phyloP scores from a whole-genome alignment of 2,113 vertebrate genomes.

The Gallinago jamesoni region DNA sequence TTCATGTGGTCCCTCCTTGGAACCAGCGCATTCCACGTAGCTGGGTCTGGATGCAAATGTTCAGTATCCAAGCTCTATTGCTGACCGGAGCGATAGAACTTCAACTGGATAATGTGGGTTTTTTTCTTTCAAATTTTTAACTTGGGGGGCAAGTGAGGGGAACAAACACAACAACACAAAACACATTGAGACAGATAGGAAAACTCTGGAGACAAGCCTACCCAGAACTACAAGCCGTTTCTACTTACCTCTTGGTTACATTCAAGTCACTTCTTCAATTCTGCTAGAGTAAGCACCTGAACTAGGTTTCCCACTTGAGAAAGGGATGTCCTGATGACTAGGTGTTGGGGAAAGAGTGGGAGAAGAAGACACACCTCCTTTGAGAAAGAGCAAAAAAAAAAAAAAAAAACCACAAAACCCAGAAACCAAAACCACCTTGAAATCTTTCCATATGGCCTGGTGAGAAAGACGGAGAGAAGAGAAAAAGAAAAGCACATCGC shows the following conservation, averaged over 20 bases:
- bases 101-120: neutral
- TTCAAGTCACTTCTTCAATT: neutral
- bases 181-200: neutral
- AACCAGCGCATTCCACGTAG: neutral
- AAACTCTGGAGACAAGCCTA: neutral
- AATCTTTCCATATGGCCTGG: neutral
- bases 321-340: neutral
- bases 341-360: neutral
- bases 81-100: neutral
- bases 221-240: neutral
- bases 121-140: neutral
- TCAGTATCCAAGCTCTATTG: neutral
- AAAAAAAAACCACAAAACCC: too few species aligned
- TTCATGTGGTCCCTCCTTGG: neutral
- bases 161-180: too few species aligned
- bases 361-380: neutral
- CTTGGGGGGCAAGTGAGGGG: rapidly evolving
- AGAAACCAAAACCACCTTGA: neutral
- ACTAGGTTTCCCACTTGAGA: neutral
- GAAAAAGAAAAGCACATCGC: neutral
- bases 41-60: neutral
- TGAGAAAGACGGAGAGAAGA: neutral
- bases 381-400: neutral
- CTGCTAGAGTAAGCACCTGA: neutral
- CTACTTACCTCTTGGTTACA: neutral